A percentile compares a stretch with the other conserved stretches of the same genome.
Conservation (phyloP, 2,113 vertebrate species). For the Eurystomus gularis region DNA sequence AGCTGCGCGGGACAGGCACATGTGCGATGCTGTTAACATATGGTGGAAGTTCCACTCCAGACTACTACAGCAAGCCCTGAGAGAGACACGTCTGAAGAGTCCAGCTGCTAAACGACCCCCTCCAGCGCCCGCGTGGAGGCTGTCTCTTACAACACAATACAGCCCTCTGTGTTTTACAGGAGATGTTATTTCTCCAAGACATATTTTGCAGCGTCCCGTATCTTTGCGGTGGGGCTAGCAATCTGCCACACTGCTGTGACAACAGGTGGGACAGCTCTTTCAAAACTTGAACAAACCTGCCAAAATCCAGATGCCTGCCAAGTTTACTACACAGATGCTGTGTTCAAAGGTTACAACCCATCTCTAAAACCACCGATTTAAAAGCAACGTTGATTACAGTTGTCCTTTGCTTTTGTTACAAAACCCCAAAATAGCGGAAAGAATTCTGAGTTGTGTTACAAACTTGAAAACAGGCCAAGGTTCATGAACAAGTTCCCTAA, state of each 20-base stretch:
- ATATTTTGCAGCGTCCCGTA: background rate
- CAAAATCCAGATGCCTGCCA: background rate
- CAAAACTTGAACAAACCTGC: background rate
- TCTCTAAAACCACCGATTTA: background rate
- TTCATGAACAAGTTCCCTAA: background rate
- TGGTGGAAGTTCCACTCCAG: background rate
- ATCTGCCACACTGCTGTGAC: background rate
- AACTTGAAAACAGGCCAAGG: background rate
- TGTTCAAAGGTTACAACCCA: background rate
- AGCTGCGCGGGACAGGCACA: background rate
- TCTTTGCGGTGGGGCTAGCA: background rate
- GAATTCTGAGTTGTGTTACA: background rate
- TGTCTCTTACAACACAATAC: background rate
- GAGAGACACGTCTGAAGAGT: background rate
- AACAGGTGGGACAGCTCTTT: constrained; percentile 24
- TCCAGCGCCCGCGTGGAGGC: background rate
- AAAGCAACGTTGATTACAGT: background rate
- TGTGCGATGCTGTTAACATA: background rate
- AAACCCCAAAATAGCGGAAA: background rate
- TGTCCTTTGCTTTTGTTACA: background rate
- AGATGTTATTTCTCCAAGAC: background rate
- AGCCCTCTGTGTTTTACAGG: background rate
- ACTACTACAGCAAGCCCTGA: background rate
- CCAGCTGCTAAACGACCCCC: background rate
- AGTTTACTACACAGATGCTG: background rate